These are phyloP conservation scores for Pseudomyrmex sp. DNA, from an alignment of 1,140 invertebrate species.

Conservation along the genomic window DNA sequence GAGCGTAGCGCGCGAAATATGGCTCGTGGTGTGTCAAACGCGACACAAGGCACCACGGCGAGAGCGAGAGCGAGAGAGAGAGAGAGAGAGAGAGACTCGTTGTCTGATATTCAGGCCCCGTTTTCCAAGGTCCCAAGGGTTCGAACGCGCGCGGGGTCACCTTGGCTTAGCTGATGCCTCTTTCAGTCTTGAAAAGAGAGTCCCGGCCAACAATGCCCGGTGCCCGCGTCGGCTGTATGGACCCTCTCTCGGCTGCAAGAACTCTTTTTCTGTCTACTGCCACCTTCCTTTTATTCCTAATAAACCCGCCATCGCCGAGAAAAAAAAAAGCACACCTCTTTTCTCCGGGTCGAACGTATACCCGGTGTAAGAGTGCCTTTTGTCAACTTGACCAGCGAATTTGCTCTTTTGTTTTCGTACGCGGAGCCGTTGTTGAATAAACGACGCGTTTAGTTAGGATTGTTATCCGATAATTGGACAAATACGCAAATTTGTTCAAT, in stretches of 20 bases:
- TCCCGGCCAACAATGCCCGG: slow-evolving; percentile 76
- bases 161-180: slow-evolving; percentile 72
- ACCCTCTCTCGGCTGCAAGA: slow-evolving; percentile 61
- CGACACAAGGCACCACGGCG: background rate
- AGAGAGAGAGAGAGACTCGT: slow-evolving; percentile 28
- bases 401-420: background rate
- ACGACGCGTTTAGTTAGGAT: background rate
- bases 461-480: background rate
- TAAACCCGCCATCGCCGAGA: slow-evolving; percentile 7
- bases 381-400: slow-evolving; percentile 5
- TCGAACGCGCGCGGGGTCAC: slow-evolving; percentile 73
- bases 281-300: slow-evolving; percentile 48
- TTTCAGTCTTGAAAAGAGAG: slow-evolving; percentile 76
- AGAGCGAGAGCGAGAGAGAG: slow-evolving; percentile 27
- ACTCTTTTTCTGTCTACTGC: slow-evolving; percentile 42
- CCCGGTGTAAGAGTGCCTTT: slow-evolving; percentile 75
- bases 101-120: slow-evolving; percentile 56
- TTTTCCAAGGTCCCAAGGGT: slow-evolving; percentile 66
- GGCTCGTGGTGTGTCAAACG: slow-evolving; percentile 33
- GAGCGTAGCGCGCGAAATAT: slow-evolving; percentile 48
- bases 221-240: slow-evolving; percentile 55
- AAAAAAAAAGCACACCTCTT: background rate
- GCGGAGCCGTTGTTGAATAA: background rate
- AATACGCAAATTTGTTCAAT: background rate
- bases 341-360: slow-evolving; percentile 29